phyloP scores from a whole-genome alignment of 2,888 invertebrate genomes.

The Amitus sp. region DNA sequence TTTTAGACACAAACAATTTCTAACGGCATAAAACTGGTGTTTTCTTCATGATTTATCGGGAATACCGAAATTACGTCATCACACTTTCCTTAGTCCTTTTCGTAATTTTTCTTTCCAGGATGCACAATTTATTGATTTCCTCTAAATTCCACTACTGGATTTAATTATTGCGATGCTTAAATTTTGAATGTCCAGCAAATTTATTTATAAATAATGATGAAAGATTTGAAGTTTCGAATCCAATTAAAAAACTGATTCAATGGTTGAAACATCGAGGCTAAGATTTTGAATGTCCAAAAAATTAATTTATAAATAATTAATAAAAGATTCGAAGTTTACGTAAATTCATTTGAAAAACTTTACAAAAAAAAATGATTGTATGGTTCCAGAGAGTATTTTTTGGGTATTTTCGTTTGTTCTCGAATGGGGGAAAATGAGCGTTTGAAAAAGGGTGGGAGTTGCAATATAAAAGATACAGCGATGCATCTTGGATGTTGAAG shows the following conservation, averaged over 20 bases:
- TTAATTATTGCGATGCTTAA: not conserved
- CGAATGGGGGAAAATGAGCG: not conserved
- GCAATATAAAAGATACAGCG: slow-evolving; percentile 33
- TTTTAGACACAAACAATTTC: not conserved
- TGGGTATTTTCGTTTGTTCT: not conserved
- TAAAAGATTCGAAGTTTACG: no score
- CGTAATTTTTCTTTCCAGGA: no score
- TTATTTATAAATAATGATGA: no score
- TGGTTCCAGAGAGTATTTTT: not conserved
- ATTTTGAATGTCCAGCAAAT: no score
- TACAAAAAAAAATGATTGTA: not conserved
- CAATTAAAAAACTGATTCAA: no score
- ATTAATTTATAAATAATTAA: no score
- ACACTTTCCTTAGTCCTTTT: not conserved
- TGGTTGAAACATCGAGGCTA: no score
- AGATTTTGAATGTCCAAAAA: no score
- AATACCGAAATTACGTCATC: not conserved
- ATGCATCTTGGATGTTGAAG: slow-evolving; percentile 33
- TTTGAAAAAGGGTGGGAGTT: slow-evolving; percentile 22
- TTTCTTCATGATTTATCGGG: not conserved
- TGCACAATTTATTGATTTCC: no score
- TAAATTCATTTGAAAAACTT: no score
- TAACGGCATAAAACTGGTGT: not conserved
- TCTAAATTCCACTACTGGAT: no score
- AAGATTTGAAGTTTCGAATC: no score